phyloP scores from a whole-genome alignment of 2,888 invertebrate species.

The Diadromus collaris region DNA sequence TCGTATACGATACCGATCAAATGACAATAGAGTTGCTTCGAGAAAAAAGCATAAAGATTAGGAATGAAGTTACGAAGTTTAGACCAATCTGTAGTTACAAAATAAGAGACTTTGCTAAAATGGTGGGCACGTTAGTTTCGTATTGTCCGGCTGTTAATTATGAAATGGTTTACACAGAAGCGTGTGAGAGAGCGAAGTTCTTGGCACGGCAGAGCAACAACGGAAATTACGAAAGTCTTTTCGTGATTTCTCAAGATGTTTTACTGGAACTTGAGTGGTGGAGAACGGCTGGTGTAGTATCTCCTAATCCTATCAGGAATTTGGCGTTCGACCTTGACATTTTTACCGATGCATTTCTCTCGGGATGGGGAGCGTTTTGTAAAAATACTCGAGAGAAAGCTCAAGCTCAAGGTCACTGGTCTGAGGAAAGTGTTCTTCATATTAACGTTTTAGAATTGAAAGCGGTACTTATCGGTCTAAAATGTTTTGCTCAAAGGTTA shows the following conservation, averaged over 20 bases:
- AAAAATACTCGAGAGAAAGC: conserved; percentile 3
- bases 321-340: conserved; percentile 31
- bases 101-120: conserved; percentile 56
- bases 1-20: conserved; percentile 36
- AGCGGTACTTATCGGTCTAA: conserved; percentile 38
- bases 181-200: conserved; percentile 46
- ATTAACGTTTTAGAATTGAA: conserved; percentile 26
- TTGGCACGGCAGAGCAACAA: conserved; percentile 34
- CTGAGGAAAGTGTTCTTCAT: conserved; percentile 7
- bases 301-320: conserved; percentile 3
- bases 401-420: conserved; percentile 21
- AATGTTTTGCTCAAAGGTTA: conserved; percentile 46
- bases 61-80: conserved; percentile 20
- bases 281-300: background rate
- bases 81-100: conserved; percentile 21
- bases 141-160: conserved; percentile 53
- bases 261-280: background rate
- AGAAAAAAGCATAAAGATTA: conserved; percentile 33
- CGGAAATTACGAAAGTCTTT: conserved; percentile 31
- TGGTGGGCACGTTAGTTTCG: conserved; percentile 52
- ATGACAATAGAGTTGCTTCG: conserved; percentile 40
- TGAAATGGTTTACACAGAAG: conserved; percentile 46
- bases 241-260: background rate
- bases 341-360: conserved; percentile 50
- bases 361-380: conserved; percentile 29